These are phyloP conservation scores for Tarsius wallacei DNA, from an alignment of 2,797 vertebrate genomes.

Conservation along the genomic window DNA sequence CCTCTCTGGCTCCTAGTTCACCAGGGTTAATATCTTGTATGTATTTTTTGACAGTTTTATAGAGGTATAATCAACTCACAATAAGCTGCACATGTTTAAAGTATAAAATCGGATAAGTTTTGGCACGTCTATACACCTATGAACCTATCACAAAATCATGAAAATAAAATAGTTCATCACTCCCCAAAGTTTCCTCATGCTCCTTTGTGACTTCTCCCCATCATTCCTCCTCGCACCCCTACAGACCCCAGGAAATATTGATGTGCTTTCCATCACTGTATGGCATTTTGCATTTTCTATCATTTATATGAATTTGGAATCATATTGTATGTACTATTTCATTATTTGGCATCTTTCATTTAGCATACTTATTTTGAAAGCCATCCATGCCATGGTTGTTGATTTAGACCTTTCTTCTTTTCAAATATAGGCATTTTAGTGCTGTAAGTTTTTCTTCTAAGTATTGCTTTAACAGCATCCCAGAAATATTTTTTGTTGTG, in stretches of 20 bases:
- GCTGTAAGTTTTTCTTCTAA: not conserved
- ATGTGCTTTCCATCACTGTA: not conserved
- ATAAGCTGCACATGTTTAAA: not conserved
- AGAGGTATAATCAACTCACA: not conserved
- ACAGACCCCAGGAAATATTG: accelerated
- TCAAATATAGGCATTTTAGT: not conserved
- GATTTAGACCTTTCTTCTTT: not conserved
- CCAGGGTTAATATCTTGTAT: not conserved
- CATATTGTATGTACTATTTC: not conserved
- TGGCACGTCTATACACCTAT: not conserved
- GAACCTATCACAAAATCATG: not conserved
- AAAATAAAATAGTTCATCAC: not conserved
- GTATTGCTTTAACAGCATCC: not conserved
- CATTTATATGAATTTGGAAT: not conserved
- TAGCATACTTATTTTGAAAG: not conserved
- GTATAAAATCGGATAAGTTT: not conserved
- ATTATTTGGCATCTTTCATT: not conserved
- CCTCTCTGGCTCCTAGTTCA: too few species aligned
- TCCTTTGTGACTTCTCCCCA: not conserved
- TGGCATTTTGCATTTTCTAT: not conserved
- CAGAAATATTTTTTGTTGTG: not conserved
- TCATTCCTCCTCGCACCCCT: not conserved
- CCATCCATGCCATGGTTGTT: not conserved
- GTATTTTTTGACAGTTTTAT: not conserved
- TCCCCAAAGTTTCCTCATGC: not conserved